Evolutionary conservation across 2,113 vertebrate genomes (phyloP).

Genomic region (Pterocles orientalis): DNA sequence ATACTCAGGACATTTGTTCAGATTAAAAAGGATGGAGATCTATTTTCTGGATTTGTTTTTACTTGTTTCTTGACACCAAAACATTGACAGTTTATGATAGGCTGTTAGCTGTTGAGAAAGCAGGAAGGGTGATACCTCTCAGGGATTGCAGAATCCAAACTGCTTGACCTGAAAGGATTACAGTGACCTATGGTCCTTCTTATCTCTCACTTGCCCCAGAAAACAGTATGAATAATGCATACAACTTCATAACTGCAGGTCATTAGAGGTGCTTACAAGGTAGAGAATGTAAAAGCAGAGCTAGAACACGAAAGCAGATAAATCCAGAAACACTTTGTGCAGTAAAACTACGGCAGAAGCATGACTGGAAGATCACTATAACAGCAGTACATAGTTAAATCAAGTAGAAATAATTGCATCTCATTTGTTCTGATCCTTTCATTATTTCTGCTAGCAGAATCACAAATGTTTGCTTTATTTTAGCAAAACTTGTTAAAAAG

Average conservation of each 20-base stretch:
- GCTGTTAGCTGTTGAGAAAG: not conserved
- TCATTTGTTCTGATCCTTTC: slow-evolving; percentile 1
- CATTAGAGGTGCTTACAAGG: slow-evolving; percentile 53
- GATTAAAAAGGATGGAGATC: not conserved
- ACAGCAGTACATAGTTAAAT: slow-evolving; percentile 35
- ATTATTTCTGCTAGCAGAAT: slow-evolving; percentile 31
- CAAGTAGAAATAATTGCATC: not conserved
- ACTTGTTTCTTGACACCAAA: slow-evolving; percentile 2
- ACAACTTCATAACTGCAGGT: slow-evolving; percentile 6
- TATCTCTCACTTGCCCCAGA: slow-evolving; percentile 27
- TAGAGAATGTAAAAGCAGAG: slow-evolving; percentile 60
- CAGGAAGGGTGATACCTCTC: not conserved
- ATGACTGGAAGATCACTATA: not conserved
- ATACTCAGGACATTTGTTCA: not conserved
- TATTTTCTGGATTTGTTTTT: slow-evolving; percentile 17
- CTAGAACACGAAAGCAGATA: slow-evolving; percentile 58
- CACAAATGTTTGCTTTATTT: slow-evolving; percentile 5
- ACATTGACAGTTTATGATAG: not conserved
- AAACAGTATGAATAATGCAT: slow-evolving; percentile 70
- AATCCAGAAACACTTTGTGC: slow-evolving; percentile 32
- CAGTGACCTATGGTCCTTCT: slow-evolving; percentile 21
- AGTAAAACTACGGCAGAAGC: slow-evolving; percentile 37
- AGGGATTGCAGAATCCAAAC: slow-evolving; percentile 23
- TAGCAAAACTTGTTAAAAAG: slow-evolving; percentile 29
- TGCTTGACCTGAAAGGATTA: slow-evolving; percentile 46